Evolutionary conservation across 2,797 vertebrate species (phyloP).

Genomic region (Aplochiton taeniatus): DNA sequence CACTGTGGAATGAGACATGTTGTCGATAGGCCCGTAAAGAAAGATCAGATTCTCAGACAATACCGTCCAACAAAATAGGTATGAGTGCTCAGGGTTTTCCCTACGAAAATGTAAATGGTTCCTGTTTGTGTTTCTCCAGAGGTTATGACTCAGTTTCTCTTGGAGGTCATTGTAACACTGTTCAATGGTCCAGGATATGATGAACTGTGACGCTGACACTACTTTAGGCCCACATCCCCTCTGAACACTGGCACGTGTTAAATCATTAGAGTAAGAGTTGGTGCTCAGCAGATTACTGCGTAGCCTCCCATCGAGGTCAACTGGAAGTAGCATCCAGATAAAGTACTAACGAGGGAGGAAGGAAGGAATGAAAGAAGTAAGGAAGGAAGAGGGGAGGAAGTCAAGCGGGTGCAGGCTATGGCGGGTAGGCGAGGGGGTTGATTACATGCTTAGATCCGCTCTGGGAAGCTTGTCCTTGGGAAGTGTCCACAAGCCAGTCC

Average conservation of each 20-base stretch:
- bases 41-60: neutral
- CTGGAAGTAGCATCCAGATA: neutral
- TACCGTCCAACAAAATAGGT: neutral
- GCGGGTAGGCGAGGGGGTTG: neutral
- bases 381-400: neutral
- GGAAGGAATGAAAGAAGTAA: neutral
- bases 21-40: neutral
- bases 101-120: constrained; percentile 10
- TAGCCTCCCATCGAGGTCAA: neutral
- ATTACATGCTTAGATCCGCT: neutral
- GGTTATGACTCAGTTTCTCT: neutral
- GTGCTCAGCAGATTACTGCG: neutral
- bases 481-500: neutral
- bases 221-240: no score
- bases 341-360: neutral
- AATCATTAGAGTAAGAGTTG: no score
- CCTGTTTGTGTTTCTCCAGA: constrained; percentile 8
- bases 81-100: neutral
- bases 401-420: neutral
- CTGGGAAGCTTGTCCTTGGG: neutral
- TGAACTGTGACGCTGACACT: no score
- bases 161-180: neutral
- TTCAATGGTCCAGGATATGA: neutral
- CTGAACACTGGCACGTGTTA: no score
- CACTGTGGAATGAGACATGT: no score